Evolutionary conservation across 2,113 vertebrate species (phyloP), one percentile per base, ranked within the genome.

Genomic region (Oncorhynchus mykiss): DNA sequence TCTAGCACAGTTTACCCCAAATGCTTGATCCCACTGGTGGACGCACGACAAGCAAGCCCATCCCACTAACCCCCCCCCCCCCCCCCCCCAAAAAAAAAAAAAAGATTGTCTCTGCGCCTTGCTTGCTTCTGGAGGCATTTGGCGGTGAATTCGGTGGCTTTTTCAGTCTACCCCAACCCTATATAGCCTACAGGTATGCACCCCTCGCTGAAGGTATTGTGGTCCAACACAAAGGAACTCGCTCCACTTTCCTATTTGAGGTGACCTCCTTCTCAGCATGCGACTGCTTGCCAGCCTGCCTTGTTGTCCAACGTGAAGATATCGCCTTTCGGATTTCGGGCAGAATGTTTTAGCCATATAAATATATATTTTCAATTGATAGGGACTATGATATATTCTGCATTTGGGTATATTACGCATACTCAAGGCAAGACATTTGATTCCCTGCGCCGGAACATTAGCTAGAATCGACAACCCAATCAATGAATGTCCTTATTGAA

Each of bases 151-250:
- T 39, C 72, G 71, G 82, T 88, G 82, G 85, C 78, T 82, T 80
- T 75, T n/a, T 62, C 22, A 67, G 13, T 24, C 27, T 72, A 39
- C 68, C 67, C 70, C 34, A 20, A 70, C 65, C 4, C 45, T 7
- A 24, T 74, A 18, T 5, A 22, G 73, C 83, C 80, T 82, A 79
- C 84, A 84, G 88, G 83, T 84, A 72, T 78, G 77, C 82, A 80
- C 78, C 64, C 67, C 18, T 25, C 66, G 72, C 51, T 13, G 45
- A 20, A 75, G 70, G 65, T 76, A 73, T 74, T 76, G 80, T 79
- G 57, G 77, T 83, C 87, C 77, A 86, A 86, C 90, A 92, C 91
- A 91, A 92, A 92, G 83, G 79, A 83, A 75, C 57, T 73, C 66
- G 77, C 78, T 59, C 74, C 66, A 80, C 82, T 81, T 84, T 74